Conservation (phyloP, 2,888 invertebrate genomes). For the Heterodera filipjevi region DNA sequence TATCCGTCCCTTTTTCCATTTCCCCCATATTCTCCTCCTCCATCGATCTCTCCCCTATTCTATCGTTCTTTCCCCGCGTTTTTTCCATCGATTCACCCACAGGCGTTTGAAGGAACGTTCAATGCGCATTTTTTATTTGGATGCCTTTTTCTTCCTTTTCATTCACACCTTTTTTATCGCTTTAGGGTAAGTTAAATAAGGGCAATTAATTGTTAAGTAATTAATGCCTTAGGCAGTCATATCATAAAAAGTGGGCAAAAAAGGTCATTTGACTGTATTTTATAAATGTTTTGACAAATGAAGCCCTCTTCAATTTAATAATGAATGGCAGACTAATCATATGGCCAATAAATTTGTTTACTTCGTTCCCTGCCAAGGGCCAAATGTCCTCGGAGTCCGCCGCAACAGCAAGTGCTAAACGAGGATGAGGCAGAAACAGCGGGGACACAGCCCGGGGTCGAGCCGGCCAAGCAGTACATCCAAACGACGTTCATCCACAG, state of each 20-base stretch:
- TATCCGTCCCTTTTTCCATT: neutral
- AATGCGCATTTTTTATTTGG: neutral
- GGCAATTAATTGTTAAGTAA: neutral
- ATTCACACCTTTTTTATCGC: neutral
- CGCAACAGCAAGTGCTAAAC: slow-evolving; percentile 10
- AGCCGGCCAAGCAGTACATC: slow-evolving; percentile 53
- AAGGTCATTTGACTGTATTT: too few species aligned
- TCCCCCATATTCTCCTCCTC: neutral
- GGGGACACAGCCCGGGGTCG: slow-evolving; percentile 38
- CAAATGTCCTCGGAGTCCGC: slow-evolving; percentile 42
- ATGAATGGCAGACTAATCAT: too few species aligned
- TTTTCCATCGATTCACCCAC: neutral
- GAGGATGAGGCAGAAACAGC: slow-evolving; percentile 6
- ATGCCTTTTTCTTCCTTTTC: neutral
- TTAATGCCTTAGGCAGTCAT: too few species aligned
- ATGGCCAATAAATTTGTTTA: slow-evolving; percentile 1
- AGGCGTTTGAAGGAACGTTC: slow-evolving; percentile 1
- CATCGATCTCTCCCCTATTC: neutral
- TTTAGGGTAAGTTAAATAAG: neutral
- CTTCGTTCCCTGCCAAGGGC: neutral
- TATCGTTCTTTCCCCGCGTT: neutral
- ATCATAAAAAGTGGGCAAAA: too few species aligned
- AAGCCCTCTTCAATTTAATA: too few species aligned
- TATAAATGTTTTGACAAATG: too few species aligned
- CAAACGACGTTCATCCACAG: slow-evolving; percentile 56